These are phyloP conservation scores for Drosophila santomea DNA, from an alignment of 1,140 invertebrate species.

Conservation along the genomic window DNA sequence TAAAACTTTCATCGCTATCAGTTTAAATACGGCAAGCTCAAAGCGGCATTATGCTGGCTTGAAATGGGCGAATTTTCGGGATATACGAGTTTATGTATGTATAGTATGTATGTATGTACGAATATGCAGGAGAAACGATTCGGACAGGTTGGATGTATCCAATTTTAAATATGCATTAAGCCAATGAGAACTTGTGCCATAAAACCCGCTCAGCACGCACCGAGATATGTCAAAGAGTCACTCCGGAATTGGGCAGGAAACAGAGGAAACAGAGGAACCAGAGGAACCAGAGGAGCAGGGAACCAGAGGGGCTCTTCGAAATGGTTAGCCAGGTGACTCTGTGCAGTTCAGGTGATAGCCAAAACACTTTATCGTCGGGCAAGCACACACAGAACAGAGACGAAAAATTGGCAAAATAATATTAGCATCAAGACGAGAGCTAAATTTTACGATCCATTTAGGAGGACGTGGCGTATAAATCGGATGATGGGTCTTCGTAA, in stretches of 20 bases:
- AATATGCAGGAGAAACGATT: slow-evolving; percentile 12
- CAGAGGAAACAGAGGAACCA: too few species aligned
- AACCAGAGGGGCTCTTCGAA: neutral
- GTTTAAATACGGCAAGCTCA: slow-evolving; percentile 70
- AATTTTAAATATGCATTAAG: slow-evolving; percentile 78
- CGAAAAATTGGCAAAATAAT: slow-evolving; percentile 40
- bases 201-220: slow-evolving; percentile 66
- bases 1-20: slow-evolving; percentile 67
- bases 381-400: slow-evolving; percentile 26
- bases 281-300: too few species aligned
- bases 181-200: slow-evolving; percentile 73
- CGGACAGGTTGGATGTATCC: slow-evolving; percentile 58
- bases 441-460: slow-evolving; percentile 45
- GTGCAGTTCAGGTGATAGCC: slow-evolving; percentile 39
- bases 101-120: neutral
- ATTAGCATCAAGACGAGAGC: slow-evolving; percentile 35
- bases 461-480: neutral
- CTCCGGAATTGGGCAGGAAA: slow-evolving; percentile 21
- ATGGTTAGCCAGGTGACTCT: slow-evolving; percentile 1
- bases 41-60: slow-evolving; percentile 43
- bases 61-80: neutral
- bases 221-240: slow-evolving; percentile 27
- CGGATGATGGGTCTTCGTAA: slow-evolving; percentile 15
- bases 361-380: slow-evolving; percentile 53
- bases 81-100: too few species aligned